Evolutionary conservation across 2,113 vertebrate genomes (phyloP).

Genomic region (Orycteropus afer): DNA sequence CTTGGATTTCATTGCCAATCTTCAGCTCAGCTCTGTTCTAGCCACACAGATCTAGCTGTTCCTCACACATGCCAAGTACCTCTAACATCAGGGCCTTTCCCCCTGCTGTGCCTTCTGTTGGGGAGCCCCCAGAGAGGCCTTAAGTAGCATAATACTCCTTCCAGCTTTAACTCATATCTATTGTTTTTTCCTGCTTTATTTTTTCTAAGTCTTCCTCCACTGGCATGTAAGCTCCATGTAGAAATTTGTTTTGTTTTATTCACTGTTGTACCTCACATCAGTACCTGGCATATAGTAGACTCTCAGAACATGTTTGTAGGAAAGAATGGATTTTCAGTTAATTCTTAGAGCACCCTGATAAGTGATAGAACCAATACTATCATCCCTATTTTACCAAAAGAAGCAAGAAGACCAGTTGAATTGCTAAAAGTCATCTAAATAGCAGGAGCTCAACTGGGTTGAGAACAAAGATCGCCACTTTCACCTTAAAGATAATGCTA

Average conservation of each 20-base stretch:
- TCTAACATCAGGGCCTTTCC: not conserved
- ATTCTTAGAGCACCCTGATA: not conserved
- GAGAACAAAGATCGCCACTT: not conserved
- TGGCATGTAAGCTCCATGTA: not conserved
- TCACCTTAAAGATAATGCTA: not conserved
- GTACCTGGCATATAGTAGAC: not conserved
- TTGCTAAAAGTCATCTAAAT: not conserved
- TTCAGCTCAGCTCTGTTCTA: not conserved
- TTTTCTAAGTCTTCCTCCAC: not conserved
- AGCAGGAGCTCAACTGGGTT: not conserved
- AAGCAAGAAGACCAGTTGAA: not conserved
- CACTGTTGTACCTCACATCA: not conserved
- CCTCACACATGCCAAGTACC: not conserved
- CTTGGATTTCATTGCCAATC: not conserved
- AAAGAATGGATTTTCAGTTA: not conserved
- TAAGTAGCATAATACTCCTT: not conserved
- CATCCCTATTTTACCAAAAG: not conserved
- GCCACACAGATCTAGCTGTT: not conserved
- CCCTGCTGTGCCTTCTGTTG: not conserved
- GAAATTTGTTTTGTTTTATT: not conserved
- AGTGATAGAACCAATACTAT: not conserved
- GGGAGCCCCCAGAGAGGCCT: not conserved
- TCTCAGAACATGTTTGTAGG: not conserved
- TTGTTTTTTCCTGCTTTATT: not conserved
- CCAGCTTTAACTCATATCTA: not conserved